Percentiles rank a stretch among this genome's conserved stretches.
Evolutionary conservation across 2,113 vertebrate species (phyloP).

Genomic region (Ageneiosus marmoratus): DNA sequence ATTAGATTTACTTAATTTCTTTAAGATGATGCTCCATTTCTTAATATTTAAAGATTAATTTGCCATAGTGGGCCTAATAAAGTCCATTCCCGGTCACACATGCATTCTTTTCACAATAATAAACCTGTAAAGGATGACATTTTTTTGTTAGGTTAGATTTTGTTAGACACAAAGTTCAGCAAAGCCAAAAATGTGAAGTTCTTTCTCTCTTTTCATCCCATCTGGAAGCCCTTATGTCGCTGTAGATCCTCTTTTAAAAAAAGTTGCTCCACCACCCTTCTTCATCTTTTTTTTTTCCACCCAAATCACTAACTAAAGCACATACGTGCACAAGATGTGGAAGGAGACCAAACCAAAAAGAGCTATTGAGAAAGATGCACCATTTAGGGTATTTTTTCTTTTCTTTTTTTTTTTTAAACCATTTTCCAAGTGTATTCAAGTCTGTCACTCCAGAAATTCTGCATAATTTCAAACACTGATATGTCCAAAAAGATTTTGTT

Average conservation of each 20-base stretch:
- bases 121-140: background rate
- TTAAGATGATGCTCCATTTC: background rate
- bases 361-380: background rate
- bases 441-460: background rate
- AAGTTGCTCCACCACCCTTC: background rate
- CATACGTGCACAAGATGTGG: slow-evolving; percentile 27
- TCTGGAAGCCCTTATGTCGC: slow-evolving; percentile 39
- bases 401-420: background rate
- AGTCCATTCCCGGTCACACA: background rate
- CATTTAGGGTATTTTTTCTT: background rate
- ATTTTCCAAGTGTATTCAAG: background rate
- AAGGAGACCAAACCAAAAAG: slow-evolving; percentile 1
- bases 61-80: background rate
- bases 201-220: slow-evolving; percentile 34
- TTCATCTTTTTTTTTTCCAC: background rate
- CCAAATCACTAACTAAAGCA: background rate
- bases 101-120: background rate
- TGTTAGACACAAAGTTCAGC: background rate
- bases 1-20: background rate
- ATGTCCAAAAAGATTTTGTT: background rate
- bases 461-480: background rate
- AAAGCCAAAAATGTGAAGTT: slow-evolving; percentile 12
- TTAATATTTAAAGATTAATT: background rate
- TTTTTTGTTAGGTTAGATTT: background rate
- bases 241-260: slow-evolving; percentile 23